Evolutionary conservation across 2,888 invertebrate genomes (phyloP).

Genomic region (Drosophila melanosoma): DNA sequence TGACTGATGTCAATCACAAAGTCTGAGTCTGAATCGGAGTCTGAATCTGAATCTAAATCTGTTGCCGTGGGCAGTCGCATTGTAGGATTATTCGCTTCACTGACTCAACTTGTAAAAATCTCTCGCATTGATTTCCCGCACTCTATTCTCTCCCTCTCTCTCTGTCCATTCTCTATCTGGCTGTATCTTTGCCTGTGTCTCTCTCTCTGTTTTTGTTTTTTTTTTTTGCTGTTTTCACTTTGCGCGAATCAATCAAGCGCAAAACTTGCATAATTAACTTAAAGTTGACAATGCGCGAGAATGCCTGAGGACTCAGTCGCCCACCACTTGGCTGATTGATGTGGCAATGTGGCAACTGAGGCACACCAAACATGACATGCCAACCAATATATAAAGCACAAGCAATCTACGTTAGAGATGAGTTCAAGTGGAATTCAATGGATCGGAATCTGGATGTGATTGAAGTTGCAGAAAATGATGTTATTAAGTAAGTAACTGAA

Average conservation of each 20-base stretch:
- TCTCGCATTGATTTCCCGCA: slow-evolving; percentile 9
- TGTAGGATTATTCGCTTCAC: slow-evolving; percentile 65
- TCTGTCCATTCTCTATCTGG: not conserved
- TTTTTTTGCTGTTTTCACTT: slow-evolving; percentile 14
- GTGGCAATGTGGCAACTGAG: slow-evolving; percentile 36
- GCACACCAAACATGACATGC: slow-evolving; percentile 23
- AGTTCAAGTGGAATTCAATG: not conserved
- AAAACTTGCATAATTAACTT: slow-evolving; percentile 75
- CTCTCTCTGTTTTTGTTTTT: slow-evolving; percentile 4
- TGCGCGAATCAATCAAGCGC: slow-evolving; percentile 68
- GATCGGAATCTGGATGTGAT: not conserved
- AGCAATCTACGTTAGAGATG: slow-evolving; percentile 10
- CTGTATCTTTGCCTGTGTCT: not conserved
- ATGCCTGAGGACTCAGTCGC: slow-evolving; percentile 25
- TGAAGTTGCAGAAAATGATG: not conserved
- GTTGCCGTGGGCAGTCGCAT: slow-evolving; percentile 26
- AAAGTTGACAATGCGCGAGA: slow-evolving; percentile 64
- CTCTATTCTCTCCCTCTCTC: not conserved
- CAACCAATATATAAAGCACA: slow-evolving; percentile 26
- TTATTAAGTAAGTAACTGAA: not conserved
- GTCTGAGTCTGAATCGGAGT: slow-evolving; percentile 59
- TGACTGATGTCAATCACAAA: slow-evolving; percentile 70
- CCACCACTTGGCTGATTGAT: slow-evolving; percentile 63
- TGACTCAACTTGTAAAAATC: slow-evolving; percentile 32
- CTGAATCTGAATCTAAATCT: not conserved